Evolutionary conservation across 2,888 invertebrate genomes (phyloP).

Genomic region (Yponomeuta evonymella): DNA sequence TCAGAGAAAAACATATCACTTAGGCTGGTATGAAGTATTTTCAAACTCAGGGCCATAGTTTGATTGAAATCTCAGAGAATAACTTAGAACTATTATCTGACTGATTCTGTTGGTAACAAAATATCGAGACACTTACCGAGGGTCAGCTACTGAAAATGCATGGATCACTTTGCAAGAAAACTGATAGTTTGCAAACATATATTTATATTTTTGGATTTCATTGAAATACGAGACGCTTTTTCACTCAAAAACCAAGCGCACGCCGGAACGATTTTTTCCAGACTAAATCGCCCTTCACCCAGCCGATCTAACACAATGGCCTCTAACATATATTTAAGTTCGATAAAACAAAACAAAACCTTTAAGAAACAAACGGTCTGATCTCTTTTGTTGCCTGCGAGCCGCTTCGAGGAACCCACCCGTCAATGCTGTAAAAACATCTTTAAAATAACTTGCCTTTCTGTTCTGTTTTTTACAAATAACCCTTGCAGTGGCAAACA

Average conservation of each 20-base stretch:
- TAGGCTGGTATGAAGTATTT: background rate
- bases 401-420: constrained; percentile 67
- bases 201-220: no score
- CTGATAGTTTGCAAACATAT: background rate
- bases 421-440: constrained; percentile 43
- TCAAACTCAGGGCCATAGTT: background rate
- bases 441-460: constrained; percentile 27
- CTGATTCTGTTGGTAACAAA: background rate
- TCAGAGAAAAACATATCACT: background rate
- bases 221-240: no score
- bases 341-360: constrained; percentile 68
- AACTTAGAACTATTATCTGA: background rate
- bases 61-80: background rate
- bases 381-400: constrained; percentile 51
- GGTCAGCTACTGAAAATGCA: background rate
- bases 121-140: background rate
- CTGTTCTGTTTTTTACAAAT: constrained; percentile 7
- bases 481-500: constrained; percentile 27
- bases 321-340: constrained; percentile 69
- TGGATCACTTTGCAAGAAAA: background rate
- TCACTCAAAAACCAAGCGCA: constrained; percentile 45
- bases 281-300: constrained; percentile 63
- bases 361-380: constrained; percentile 51
- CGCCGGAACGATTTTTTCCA: constrained; percentile 66
- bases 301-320: constrained; percentile 63